These are phyloP conservation scores for Papilio protenor DNA, from an alignment of 2,888 invertebrate species.

Conservation along the genomic window DNA sequence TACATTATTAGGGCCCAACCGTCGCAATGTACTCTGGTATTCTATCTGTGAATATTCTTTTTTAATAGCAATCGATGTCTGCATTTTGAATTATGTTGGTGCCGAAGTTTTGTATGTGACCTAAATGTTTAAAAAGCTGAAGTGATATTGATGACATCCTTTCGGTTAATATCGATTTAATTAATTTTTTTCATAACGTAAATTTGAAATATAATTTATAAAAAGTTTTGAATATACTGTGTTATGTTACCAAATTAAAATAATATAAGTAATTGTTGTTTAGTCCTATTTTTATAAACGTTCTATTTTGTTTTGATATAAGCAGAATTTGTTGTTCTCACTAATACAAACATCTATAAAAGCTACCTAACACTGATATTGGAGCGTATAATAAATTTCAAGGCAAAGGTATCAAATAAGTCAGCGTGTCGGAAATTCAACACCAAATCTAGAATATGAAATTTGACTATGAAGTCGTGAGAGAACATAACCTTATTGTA, in stretches of 20 bases:
- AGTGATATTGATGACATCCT: not conserved
- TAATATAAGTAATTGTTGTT: not conserved
- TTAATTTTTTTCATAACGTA: not conserved
- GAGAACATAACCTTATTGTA: no score
- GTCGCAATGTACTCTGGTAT: constrained; percentile 35
- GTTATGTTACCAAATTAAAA: not conserved
- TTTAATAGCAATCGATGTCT: constrained; percentile 31
- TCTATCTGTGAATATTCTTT: constrained; percentile 25
- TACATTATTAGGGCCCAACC: constrained; percentile 31
- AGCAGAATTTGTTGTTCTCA: not conserved
- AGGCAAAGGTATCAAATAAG: constrained; percentile 3
- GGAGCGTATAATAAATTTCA: not conserved
- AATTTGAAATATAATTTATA: not conserved
- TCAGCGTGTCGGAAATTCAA: not conserved
- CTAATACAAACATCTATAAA: not conserved
- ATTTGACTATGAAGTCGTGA: not conserved
- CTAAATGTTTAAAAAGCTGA: constrained; percentile 1
- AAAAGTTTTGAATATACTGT: not conserved
- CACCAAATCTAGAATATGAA: not conserved
- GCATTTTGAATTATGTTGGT: constrained; percentile 32
- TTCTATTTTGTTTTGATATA: not conserved
- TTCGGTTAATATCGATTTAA: not conserved
- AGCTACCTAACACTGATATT: not conserved
- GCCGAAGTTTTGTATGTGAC: constrained; percentile 18
- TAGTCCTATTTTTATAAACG: not conserved